These are phyloP conservation scores for Urocolius indicus DNA, from an alignment of 2,113 vertebrate species.

Conservation along the genomic window DNA sequence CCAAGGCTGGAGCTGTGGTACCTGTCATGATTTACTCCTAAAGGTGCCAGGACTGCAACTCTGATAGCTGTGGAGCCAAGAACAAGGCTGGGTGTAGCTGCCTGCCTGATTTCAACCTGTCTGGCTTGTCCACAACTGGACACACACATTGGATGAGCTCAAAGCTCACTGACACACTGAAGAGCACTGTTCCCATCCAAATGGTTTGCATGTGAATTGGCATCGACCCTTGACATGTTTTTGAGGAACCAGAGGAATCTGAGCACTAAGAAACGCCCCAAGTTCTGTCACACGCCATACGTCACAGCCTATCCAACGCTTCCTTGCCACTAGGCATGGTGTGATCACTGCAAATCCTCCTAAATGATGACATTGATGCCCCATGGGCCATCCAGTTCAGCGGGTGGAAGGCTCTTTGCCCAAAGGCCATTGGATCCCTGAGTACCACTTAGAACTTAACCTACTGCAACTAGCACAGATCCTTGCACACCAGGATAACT, in stretches of 20 bases:
- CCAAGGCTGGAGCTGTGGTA: neutral
- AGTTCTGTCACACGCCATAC: neutral
- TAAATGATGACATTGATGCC: fast-evolving
- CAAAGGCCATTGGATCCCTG: neutral
- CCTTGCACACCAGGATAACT: neutral
- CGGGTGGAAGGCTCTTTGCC: neutral
- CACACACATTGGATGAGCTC: fast-evolving
- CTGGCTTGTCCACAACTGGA: neutral
- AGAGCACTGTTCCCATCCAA: neutral
- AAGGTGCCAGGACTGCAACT: neutral
- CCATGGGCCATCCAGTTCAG: fast-evolving
- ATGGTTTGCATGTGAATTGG: neutral
- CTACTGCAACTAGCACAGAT: neutral
- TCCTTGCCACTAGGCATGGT: neutral
- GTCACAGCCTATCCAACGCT: neutral
- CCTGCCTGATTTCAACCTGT: neutral
- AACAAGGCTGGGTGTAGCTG: neutral
- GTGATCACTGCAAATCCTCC: neutral
- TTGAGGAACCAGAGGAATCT: neutral
- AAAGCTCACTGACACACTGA: neutral
- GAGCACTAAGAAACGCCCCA: neutral
- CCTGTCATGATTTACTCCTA: neutral
- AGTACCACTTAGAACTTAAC: neutral
- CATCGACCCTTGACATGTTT: neutral
- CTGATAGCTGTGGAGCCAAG: neutral